phyloP scores from a whole-genome alignment of 1,140 invertebrate genomes.

The Muscidifurax raptorellus region DNA sequence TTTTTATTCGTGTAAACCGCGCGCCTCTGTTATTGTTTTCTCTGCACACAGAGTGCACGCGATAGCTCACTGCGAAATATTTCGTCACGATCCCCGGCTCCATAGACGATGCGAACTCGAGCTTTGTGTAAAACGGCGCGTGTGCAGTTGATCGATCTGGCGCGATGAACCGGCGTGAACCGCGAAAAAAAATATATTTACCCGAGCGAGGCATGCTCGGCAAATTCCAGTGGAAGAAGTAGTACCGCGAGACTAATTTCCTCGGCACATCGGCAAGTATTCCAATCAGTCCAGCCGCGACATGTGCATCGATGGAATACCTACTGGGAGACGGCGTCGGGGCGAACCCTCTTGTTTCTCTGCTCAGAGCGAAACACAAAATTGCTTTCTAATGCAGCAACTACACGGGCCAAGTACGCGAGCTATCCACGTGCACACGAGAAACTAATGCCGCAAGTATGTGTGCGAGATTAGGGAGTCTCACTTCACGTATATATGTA shows the following conservation, averaged over 20 bases:
- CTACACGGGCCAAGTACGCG: neutral
- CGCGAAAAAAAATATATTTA: no score
- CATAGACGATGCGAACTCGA: no score
- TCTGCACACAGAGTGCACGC: no score
- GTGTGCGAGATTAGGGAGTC: neutral
- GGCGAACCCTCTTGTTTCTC: no score
- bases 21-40: no score
- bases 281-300: neutral
- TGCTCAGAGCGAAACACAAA: neutral
- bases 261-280: neutral
- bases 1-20: no score
- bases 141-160: neutral
- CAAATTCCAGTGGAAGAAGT: neutral
- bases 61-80: no score
- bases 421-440: neutral
- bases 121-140: no score
- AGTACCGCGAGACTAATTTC: neutral
- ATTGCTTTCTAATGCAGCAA: neutral
- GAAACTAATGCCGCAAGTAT: neutral
- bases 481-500: neutral
- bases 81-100: no score
- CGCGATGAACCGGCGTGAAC: no score
- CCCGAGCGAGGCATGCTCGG: no score
- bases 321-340: neutral
- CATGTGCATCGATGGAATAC: conserved; percentile 11